Conservation (phyloP, 2,113 vertebrate species). For the Gavialis gangeticus region DNA sequence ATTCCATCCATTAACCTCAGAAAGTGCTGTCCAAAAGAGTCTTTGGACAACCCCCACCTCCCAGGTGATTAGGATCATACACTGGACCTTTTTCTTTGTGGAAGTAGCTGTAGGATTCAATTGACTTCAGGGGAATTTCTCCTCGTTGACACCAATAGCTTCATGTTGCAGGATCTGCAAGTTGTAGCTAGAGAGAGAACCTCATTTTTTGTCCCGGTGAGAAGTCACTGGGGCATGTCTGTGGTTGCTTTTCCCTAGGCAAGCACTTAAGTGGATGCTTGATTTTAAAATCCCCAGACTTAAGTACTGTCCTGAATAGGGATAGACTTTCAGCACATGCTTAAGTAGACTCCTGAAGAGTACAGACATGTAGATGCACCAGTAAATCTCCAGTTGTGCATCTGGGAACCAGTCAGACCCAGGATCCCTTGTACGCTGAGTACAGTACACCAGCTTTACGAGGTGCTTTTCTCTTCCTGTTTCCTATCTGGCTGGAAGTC, state of each 20-base stretch:
- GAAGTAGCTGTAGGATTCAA: neutral
- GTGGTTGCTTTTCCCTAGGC: neutral
- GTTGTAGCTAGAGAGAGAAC: neutral
- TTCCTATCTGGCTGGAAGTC: neutral
- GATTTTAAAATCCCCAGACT: neutral
- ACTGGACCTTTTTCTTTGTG: neutral
- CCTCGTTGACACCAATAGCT: neutral
- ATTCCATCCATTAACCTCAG: slow-evolving; percentile 74
- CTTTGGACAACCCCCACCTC: slow-evolving; percentile 37
- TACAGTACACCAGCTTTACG: neutral
- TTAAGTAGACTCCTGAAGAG: neutral
- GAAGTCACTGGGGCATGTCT: neutral
- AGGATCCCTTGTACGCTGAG: too few species aligned
- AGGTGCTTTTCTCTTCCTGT: neutral
- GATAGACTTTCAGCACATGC: neutral
- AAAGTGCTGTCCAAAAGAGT: slow-evolving; percentile 8
- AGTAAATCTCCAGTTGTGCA: neutral
- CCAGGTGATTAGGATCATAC: neutral
- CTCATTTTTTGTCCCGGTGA: neutral
- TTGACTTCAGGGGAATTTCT: neutral
- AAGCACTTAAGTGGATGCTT: too few species aligned
- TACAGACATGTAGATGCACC: neutral
- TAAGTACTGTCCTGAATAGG: neutral
- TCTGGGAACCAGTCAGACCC: neutral
- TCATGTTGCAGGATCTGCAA: neutral